Conservation (phyloP, 2,113 vertebrate species). For the Tachycineta bicolor region DNA sequence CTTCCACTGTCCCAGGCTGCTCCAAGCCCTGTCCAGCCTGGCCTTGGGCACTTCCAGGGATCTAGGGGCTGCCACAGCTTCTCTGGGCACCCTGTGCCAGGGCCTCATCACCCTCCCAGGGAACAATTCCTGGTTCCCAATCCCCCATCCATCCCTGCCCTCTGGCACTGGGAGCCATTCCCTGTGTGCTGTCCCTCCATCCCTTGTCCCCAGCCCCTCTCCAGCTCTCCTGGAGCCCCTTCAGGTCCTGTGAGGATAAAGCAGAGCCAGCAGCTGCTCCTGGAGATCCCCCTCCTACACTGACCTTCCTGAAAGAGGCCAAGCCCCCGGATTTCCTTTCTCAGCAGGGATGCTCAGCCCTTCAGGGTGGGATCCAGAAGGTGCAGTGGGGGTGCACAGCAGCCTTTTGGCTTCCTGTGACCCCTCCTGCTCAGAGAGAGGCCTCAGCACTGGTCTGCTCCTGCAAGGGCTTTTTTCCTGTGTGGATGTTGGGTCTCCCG, state of each 20-base stretch:
- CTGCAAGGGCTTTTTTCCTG: no score
- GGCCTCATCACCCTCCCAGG: rapidly evolving
- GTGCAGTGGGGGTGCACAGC: not conserved
- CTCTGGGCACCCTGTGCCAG: not conserved
- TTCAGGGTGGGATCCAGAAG: not conserved
- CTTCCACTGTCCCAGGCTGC: rapidly evolving
- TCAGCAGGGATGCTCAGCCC: not conserved
- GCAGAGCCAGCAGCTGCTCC: not conserved
- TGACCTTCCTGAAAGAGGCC: not conserved
- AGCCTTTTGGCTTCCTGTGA: not conserved
- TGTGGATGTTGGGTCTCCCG: not conserved
- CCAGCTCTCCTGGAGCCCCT: not conserved
- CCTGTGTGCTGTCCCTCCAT: not conserved
- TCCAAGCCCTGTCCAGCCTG: not conserved
- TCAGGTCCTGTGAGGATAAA: not conserved
- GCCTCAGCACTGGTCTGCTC: not conserved
- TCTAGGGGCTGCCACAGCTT: not conserved
- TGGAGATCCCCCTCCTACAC: not conserved
- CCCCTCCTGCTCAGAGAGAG: not conserved
- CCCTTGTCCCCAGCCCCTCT: not conserved
- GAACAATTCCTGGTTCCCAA: not conserved
- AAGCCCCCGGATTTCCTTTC: not conserved
- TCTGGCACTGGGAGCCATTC: not conserved
- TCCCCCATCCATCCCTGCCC: not conserved
- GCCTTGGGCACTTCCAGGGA: not conserved